Evolutionary conservation across 2,797 vertebrate genomes (phyloP).

Genomic region (Mus minutoides): DNA sequence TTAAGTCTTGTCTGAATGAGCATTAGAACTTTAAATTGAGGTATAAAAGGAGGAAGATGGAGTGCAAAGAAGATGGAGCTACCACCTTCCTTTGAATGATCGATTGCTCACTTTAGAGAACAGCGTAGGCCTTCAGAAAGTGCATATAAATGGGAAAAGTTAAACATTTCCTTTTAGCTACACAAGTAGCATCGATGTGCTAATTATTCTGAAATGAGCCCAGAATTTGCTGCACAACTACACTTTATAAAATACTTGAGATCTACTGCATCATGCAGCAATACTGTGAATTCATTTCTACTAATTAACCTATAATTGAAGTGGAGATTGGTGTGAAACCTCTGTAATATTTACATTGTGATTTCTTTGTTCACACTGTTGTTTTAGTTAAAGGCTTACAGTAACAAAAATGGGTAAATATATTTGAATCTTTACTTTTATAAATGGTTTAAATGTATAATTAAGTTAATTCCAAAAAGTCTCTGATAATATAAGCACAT

Average conservation of each 20-base stretch:
- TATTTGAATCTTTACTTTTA: slow-evolving; percentile 73
- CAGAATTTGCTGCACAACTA: slow-evolving; percentile 82
- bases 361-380: slow-evolving; percentile 71
- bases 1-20: slow-evolving; percentile 77
- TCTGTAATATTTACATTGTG: slow-evolving; percentile 67
- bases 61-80: slow-evolving; percentile 58
- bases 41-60: slow-evolving; percentile 57
- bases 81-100: slow-evolving; percentile 62
- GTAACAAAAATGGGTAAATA: slow-evolving; percentile 67
- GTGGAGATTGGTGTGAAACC: slow-evolving; percentile 52
- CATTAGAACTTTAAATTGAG: slow-evolving; percentile 64
- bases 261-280: slow-evolving; percentile 82
- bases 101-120: slow-evolving; percentile 66
- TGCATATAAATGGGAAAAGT: slow-evolving; percentile 78
- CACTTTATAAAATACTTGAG: slow-evolving; percentile 85
- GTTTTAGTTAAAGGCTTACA: slow-evolving; percentile 78
- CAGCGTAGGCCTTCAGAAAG: slow-evolving; percentile 72
- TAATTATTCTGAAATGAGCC: slow-evolving; percentile 84
- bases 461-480: slow-evolving; percentile 79
- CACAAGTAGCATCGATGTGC: slow-evolving; percentile 74
- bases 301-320: slow-evolving; percentile 84
- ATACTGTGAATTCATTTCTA: slow-evolving; percentile 84
- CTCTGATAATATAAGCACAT: slow-evolving; percentile 77
- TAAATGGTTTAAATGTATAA: slow-evolving; percentile 79
- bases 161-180: slow-evolving; percentile 79